These are phyloP conservation scores for Zapus hudsonius DNA, from an alignment of 2,113 vertebrate genomes.

Conservation along the genomic window DNA sequence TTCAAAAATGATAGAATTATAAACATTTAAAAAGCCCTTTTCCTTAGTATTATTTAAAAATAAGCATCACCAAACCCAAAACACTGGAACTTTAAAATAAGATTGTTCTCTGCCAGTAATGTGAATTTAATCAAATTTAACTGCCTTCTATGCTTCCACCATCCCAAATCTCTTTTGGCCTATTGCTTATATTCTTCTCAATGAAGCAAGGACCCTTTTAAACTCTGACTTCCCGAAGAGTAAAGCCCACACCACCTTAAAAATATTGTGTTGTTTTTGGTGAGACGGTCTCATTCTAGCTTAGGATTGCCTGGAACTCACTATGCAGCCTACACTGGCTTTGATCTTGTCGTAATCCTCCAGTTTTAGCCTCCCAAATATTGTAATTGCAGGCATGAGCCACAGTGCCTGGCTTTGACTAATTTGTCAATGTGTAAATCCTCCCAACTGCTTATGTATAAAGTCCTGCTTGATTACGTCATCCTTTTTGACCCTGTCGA, in stretches of 20 bases:
- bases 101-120: not conserved
- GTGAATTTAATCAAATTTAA: slow-evolving; percentile 31
- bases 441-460: not conserved
- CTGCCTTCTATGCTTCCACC: not conserved
- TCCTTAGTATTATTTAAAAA: not conserved
- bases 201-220: not conserved
- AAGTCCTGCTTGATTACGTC: not conserved
- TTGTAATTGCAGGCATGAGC: not conserved
- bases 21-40: slow-evolving; percentile 5
- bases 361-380: no score
- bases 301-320: no score
- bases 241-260: not conserved
- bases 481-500: not conserved
- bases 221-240: not conserved
- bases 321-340: no score
- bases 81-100: not conserved
- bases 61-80: not conserved
- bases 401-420: not conserved
- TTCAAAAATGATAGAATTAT: not conserved
- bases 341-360: no score
- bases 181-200: not conserved
- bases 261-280: no score
- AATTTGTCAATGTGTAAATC: not conserved
- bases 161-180: not conserved
- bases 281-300: no score